phyloP scores from a whole-genome alignment of 35 echinoderm and acorn worm species.

The Hemicentrotus pulcherrimus region DNA sequence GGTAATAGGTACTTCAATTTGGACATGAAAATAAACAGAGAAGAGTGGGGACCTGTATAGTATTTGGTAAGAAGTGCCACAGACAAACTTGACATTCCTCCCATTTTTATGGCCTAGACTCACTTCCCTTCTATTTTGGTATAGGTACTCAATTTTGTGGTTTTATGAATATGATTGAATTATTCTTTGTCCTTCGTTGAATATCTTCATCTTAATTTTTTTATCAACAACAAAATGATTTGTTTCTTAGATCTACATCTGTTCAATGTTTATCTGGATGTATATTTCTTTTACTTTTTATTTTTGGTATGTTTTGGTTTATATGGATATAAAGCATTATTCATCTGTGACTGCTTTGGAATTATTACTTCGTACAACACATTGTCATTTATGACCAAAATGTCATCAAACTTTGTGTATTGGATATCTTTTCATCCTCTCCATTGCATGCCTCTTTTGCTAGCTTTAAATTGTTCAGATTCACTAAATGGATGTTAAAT shows the following conservation, averaged over 20 bases:
- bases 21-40: constrained; percentile 18
- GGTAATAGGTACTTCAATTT: constrained; percentile 18
- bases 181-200: too few relatives aligned
- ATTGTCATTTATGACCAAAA: too few relatives aligned
- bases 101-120: neutral
- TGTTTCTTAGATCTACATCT: too few relatives aligned
- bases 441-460: too few relatives aligned
- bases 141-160: neutral
- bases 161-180: neutral
- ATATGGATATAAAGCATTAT: neutral
- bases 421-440: too few relatives aligned
- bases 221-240: too few relatives aligned
- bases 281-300: too few relatives aligned
- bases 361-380: neutral
- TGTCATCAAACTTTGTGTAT: too few relatives aligned
- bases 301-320: neutral
- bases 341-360: neutral
- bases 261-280: too few relatives aligned
- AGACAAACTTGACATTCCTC: neutral
- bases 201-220: too few relatives aligned
- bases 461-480: too few relatives aligned
- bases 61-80: neutral
- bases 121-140: neutral
- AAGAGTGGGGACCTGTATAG: neutral
- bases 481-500: too few relatives aligned